Base-by-base conservation (phyloP, 2,113 vertebrate genomes). In the Toxostoma redivivum region DNA sequence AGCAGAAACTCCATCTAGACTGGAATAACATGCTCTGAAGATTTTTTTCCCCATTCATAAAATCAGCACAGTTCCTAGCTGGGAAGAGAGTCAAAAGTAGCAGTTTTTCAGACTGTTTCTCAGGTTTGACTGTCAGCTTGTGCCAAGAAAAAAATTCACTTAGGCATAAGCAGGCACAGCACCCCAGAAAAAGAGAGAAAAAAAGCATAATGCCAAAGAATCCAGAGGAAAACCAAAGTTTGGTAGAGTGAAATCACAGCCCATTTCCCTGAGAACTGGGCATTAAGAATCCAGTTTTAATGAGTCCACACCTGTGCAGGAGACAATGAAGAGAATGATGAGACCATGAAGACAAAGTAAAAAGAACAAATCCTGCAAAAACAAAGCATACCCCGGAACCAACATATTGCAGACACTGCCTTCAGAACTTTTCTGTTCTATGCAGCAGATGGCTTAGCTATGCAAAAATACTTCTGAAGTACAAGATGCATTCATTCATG, bases 101-200 rank as follows among this genome's bases (percentile, higher is more conserved):
- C 47, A 83, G 9, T 35, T 78, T 81, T 86, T 42, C 64, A 94
- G 50, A 50, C 42, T 72, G 15, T 30, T 67, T 76, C 74, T 91
- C 42, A 54, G 47, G 65, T 91, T 81, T 62, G 25, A 66, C 77
- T 81, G 60, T 62, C 84, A 74, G 81, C 30, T 84, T 50, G 35
- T 71, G 87, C 86, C 89, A 96, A 92, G 91, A 90, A 91, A 94
- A 94, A 88, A 45, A 31, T 80, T 78, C 70, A 77, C 51, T 94
- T 66, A 17, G 15, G 84, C 47, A 74, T 61, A 38, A 81, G 54
- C 77, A 92, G 81, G 24, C 56, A 62, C n/a, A 73, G 72, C 24
- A 58, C 51, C 69, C 44, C 27, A 94, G 42, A 51, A 95, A 69
- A 12, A 84, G 15, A 51, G 21, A 45, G 6, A 2, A n/a, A 51